Base-by-base conservation (phyloP, 2,113 vertebrate genomes). In the Archilochus colubris region DNA sequence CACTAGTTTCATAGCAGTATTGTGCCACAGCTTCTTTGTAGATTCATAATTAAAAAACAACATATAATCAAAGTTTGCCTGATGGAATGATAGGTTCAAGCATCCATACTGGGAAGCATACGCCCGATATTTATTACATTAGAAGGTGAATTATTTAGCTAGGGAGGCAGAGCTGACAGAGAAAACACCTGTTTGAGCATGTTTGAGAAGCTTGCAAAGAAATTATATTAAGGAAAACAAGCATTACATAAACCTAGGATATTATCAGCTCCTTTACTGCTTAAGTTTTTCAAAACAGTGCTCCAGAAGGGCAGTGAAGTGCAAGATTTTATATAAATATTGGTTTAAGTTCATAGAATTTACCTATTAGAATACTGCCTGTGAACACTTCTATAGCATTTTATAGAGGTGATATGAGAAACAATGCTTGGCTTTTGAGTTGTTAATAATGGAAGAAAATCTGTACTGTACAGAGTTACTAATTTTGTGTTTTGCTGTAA, bases 21-120 rank as follows among this genome's bases (percentile, higher is more conserved):
- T 88, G 38, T 91, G 94, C 70, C 74, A 92, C 44, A 36, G 72
- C 73, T 0, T 3, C 86, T 44, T 81, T 61, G 80, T 61, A 88
- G 80, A 72, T 81, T 63, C 28, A 9, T 94, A 91, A 81, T 95
- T 92, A 4, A n/a, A 88, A 88, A 92, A 88, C 46, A 24, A 22
- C 51, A 1, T 92, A 16, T 93, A 88, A 95, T 94, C 86, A 94
- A 54, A 88, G 75, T 55, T 76, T 64, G 69, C 40, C 66, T 89
- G 95, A 95, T 97, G 94, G 92, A 95, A 95, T 96, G 92, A 62
- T 68, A 95, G 92, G 94, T 94, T 84, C 62, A 68, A 68, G 77
- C 66, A 73, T 81, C 91, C 83, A 46, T 86, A 16, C 88, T 21
- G 73, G 76, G 86, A 94, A 96, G 96, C 81, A 93, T 68, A 96